Evolutionary conservation across 2,797 vertebrate species (phyloP).

Genomic region (Anabas testudineus): DNA sequence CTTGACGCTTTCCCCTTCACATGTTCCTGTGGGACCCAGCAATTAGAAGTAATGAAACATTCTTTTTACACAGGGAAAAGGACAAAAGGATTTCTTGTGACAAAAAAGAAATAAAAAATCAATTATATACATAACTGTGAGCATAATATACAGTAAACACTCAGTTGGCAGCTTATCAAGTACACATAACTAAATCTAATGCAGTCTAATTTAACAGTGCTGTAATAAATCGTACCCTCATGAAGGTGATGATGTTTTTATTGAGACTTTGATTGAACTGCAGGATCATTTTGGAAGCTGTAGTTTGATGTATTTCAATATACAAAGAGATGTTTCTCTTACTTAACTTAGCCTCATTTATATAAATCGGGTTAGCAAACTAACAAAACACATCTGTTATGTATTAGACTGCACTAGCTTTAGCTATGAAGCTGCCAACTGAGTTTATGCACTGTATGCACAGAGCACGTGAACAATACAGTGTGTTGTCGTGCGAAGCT

Average conservation of each 20-base stretch:
- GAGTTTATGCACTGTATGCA: too few relatives aligned
- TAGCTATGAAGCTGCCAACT: too few relatives aligned
- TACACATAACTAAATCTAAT: neutral
- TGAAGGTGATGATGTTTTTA: neutral
- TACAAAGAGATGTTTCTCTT: neutral
- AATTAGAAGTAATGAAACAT: conserved; percentile 45
- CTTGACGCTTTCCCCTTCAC: conserved; percentile 63
- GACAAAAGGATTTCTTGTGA: conserved; percentile 12
- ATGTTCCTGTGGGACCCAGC: conserved; percentile 65
- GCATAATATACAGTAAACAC: neutral
- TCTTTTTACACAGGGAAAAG: conserved; percentile 22
- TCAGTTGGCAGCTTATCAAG: neutral
- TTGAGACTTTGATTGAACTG: neutral
- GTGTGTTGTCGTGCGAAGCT: conserved; percentile 56
- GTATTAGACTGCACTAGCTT: neutral
- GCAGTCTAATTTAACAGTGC: neutral
- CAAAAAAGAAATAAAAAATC: conserved; percentile 23
- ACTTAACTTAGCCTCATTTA: too few relatives aligned
- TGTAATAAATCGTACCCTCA: neutral
- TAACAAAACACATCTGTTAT: neutral
- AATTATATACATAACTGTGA: neutral
- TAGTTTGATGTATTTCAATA: neutral
- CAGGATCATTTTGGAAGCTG: neutral
- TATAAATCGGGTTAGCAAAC: too few relatives aligned
- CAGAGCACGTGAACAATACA: neutral